A percentile compares a stretch with the other conserved stretches of the same genome.
Conservation (phyloP, 2,797 vertebrate genomes). For the Megalops cyprinoides region DNA sequence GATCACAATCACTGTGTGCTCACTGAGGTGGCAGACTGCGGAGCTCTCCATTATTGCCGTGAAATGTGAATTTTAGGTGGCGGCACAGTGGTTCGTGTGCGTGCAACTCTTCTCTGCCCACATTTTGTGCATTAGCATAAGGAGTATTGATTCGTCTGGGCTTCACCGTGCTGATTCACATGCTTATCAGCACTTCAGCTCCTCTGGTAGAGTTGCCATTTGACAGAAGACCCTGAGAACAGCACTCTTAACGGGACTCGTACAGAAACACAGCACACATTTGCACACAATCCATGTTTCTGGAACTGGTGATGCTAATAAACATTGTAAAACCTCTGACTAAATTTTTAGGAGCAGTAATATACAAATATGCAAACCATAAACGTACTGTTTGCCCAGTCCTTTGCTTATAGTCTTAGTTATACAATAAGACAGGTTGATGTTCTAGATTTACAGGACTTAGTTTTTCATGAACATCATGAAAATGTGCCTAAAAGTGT, state of each 20-base stretch:
- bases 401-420: too few species aligned
- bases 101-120: constrained; percentile 9
- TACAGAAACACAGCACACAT: not conserved
- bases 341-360: constrained; percentile 21
- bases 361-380: too few species aligned
- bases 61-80: too few species aligned
- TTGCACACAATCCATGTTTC: not conserved
- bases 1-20: too few species aligned
- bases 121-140: constrained; percentile 7
- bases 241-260: not conserved
- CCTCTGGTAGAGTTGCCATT: not conserved
- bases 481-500: too few species aligned
- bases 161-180: constrained; percentile 21
- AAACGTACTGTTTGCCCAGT: too few species aligned
- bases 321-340: not conserved
- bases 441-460: too few species aligned
- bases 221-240: not conserved
- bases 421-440: too few species aligned
- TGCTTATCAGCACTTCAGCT: constrained; percentile 27
- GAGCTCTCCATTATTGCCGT: too few species aligned
- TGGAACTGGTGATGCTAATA: not conserved
- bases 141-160: not conserved
- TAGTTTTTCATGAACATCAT: too few species aligned
- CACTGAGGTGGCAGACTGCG: constrained; percentile 11
- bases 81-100: not conserved